These are phyloP conservation scores for Paramisgurnus dabryanus DNA, from an alignment of 2,113 vertebrate species.

Conservation along the genomic window DNA sequence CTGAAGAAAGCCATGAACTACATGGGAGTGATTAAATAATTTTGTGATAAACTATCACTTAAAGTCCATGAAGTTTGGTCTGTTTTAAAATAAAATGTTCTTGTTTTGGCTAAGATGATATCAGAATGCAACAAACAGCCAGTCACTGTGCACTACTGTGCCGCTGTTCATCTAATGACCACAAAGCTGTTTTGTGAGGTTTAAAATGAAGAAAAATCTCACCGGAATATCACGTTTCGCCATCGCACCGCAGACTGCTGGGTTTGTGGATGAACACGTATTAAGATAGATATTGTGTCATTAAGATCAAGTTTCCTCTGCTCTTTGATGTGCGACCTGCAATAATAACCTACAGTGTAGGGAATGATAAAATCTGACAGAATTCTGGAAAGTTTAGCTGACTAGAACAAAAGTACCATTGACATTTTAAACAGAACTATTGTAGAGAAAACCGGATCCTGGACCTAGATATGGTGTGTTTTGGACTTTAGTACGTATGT, in stretches of 20 bases:
- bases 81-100: background rate
- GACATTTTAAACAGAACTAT: conserved; percentile 7
- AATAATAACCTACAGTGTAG: conserved; percentile 22
- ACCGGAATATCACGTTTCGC: conserved; percentile 4
- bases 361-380: background rate
- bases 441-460: conserved; percentile 11
- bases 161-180: background rate
- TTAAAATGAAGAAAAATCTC: conserved; percentile 34
- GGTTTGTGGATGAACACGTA: conserved; percentile 18
- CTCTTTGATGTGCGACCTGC: conserved; percentile 34
- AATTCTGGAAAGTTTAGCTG: conserved; percentile 8
- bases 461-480: background rate
- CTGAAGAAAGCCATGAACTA: too few relatives aligned
- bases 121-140: background rate
- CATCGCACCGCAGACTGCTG: conserved; percentile 8
- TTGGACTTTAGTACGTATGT: background rate
- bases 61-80: background rate
- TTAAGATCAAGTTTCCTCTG: conserved; percentile 38
- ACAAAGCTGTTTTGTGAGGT: conserved; percentile 2
- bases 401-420: conserved; percentile 28
- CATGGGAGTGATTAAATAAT: too few relatives aligned
- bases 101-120: conserved; percentile 11
- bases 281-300: conserved; percentile 34
- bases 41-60: too few relatives aligned
- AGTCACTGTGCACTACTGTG: background rate